Base-by-base conservation (phyloP, 2,888 invertebrate genomes). In the Trichopoda pennipes region DNA sequence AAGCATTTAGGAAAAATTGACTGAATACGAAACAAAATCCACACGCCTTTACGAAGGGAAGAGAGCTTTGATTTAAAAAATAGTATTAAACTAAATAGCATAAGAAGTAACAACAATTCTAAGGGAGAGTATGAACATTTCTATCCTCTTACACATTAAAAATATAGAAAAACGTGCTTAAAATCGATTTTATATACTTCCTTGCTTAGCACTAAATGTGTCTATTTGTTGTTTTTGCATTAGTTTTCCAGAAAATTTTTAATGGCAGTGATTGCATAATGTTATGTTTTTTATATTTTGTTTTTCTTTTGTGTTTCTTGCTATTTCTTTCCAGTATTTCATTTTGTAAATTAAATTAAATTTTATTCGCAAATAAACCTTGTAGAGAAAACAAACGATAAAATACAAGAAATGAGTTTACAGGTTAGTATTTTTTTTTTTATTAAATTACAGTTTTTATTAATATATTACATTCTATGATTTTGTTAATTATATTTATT, bases 341-440 rank as follows among this genome's bases (percentile, higher is more conserved):
- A 44, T 23, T 61, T 64, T 19, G 63, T 21, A 47, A 32, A 70
- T 38, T 55, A 73, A 61, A 21, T 19, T 51, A 38, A 55, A 63
- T 44, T 63, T 58, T 63, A 49, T 55, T 74, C 32, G 47, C 32
- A 32, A 58, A 69, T n/a, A 70, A 56, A 47, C 28, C 44, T n/a
- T 47, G 14, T 35, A 32, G 19, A 56, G 16, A 47, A 9, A 69
- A 53, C 7, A 61, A 66, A 77, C 77, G 56, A 70, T 49, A 56
- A 17, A 49, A 17, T 16, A 58, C 60, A 49, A 68, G 73, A 73
- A 73, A 82, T 82, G 82, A 82, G 75, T 82, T 44, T 70, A 56
- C 75, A 79, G 79, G 82, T 82, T 82, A 82, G 82, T 82, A 82
- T 78, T 61, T 68, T 38, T 68, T 16, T 21, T 32, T 38, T 68